Conservation (phyloP, 1,140 invertebrate genomes). For the Aphelenchoides besseyi region DNA sequence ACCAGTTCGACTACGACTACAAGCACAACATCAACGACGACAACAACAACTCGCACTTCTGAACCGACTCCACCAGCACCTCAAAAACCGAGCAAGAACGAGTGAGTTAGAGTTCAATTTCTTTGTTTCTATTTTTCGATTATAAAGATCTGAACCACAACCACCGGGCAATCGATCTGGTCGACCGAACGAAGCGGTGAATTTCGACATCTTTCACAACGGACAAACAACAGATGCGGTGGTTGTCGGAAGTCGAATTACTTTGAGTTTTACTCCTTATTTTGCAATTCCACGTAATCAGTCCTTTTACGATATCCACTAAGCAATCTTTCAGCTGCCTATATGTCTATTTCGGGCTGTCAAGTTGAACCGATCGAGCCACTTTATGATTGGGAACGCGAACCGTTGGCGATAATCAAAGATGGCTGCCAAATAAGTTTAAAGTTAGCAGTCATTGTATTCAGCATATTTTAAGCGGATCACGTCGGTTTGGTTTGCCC, state of each 20-base stretch:
- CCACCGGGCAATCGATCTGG: slow-evolving; percentile 11
- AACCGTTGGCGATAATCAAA: slow-evolving; percentile 56
- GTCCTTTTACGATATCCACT: slow-evolving; percentile 10
- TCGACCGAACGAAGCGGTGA: slow-evolving; percentile 40
- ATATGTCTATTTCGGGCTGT: slow-evolving; percentile 57
- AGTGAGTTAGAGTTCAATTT: neutral
- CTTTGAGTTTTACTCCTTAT: slow-evolving; percentile 58
- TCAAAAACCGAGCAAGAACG: neutral
- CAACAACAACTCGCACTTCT: slow-evolving; percentile 15
- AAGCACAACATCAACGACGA: slow-evolving; percentile 34
- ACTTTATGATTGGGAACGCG: slow-evolving; percentile 60
- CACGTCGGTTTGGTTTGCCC: slow-evolving; percentile 60
- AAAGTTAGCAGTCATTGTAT: no score
- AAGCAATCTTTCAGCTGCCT: slow-evolving; percentile 48
- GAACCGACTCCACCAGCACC: slow-evolving; percentile 6
- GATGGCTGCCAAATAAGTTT: slow-evolving; percentile 62
- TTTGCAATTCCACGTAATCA: slow-evolving; percentile 60
- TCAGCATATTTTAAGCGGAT: no score
- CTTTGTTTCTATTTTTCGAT: neutral
- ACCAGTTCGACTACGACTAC: slow-evolving; percentile 27
- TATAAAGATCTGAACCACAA: neutral
- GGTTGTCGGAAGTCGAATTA: slow-evolving; percentile 59
- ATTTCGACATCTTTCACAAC: slow-evolving; percentile 61
- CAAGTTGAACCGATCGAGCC: slow-evolving; percentile 60
- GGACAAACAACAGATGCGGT: slow-evolving; percentile 61